phyloP scores from a whole-genome alignment of 2,888 invertebrate species.

The Rotaria socialis region DNA sequence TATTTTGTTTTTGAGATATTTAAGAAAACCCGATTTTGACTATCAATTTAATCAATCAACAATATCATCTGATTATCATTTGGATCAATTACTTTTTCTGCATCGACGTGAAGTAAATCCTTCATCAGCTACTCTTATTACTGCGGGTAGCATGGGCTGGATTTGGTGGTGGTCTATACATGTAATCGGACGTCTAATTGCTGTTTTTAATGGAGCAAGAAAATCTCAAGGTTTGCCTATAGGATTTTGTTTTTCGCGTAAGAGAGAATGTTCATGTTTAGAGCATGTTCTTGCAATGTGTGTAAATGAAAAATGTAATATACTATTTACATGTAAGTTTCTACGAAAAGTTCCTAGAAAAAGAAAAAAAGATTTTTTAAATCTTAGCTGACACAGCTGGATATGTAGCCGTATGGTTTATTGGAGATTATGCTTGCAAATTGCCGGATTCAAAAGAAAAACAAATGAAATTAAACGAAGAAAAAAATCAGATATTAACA shows the following conservation, averaged over 20 bases:
- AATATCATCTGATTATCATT: conserved; percentile 23
- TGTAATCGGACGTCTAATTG: conserved; percentile 69
- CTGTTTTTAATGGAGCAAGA: conserved; percentile 70
- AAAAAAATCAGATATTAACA: conserved; percentile 23
- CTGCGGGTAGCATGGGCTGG: conserved; percentile 72
- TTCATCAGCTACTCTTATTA: conserved; percentile 67
- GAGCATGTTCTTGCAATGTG: conserved; percentile 15
- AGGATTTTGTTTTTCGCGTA: neutral
- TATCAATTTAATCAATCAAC: neutral
- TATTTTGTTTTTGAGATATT: neutral
- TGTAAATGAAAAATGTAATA: conserved; percentile 19
- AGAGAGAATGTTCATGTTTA: neutral
- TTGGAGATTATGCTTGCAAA: conserved; percentile 33
- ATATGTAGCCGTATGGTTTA: conserved; percentile 1
- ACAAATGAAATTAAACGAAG: neutral
- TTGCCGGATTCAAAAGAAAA: conserved; percentile 9
- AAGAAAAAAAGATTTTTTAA: too few relatives aligned
- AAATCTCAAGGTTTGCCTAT: conserved; percentile 66
- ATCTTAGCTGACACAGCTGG: conserved; percentile 28
- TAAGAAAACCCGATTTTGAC: neutral
- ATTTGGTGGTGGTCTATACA: conserved; percentile 77
- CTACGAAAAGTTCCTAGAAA: neutral
- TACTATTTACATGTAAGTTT: conserved; percentile 9
- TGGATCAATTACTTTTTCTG: conserved; percentile 65
- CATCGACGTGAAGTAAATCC: conserved; percentile 64